These are phyloP conservation scores for Lithodes maja DNA, from an alignment of 2,888 invertebrate genomes.

Conservation along the genomic window DNA sequence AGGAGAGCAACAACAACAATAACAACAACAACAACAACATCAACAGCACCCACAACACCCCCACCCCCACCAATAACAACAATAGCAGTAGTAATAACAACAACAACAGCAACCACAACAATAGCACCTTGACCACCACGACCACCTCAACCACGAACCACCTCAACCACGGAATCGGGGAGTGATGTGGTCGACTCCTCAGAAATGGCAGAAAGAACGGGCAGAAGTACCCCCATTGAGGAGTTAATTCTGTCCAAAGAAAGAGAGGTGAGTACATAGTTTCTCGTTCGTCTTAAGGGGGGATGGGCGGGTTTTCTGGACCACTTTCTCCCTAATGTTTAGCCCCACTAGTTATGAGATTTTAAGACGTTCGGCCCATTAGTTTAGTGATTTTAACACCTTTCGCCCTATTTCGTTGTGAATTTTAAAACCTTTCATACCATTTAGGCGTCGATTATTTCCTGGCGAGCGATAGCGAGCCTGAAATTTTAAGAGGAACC, in stretches of 20 bases:
- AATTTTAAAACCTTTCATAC: too few species aligned
- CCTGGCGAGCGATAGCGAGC: too few species aligned
- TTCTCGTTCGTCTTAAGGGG: not conserved
- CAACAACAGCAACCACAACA: slow-evolving; percentile 32
- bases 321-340: too few species aligned
- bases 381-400: too few species aligned
- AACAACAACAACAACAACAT: slow-evolving; percentile 65
- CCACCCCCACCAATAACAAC: slow-evolving; percentile 43
- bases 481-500: too few species aligned
- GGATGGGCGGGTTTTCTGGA: too few species aligned
- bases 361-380: too few species aligned
- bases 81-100: slow-evolving; percentile 21
- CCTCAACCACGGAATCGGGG: slow-evolving; percentile 43
- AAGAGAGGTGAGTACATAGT: slow-evolving; percentile 57
- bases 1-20: slow-evolving; percentile 61
- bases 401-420: too few species aligned
- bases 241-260: slow-evolving; percentile 57
- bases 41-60: slow-evolving; percentile 56
- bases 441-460: too few species aligned
- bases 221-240: slow-evolving; percentile 48
- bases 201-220: slow-evolving; percentile 37
- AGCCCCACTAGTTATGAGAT: too few species aligned
- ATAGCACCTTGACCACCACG: slow-evolving; percentile 37
- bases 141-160: slow-evolving; percentile 45
- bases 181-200: slow-evolving; percentile 64